Evolutionary conservation across 2,888 invertebrate species (phyloP), one percentile per base, ranked within the genome.

Genomic region (Cremastobaeus sp.): DNA sequence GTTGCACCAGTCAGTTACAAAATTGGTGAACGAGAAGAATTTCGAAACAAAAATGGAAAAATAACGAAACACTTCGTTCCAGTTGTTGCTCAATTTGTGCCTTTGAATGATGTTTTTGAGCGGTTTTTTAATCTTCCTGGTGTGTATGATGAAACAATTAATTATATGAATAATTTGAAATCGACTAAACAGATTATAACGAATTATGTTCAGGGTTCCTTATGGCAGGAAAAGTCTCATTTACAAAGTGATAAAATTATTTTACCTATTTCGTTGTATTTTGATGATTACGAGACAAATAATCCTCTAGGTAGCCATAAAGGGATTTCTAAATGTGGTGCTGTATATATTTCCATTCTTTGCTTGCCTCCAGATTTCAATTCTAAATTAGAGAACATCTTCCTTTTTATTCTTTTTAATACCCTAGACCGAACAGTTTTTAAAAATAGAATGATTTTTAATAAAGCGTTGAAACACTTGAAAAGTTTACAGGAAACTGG

Each of bases 11-110:
- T 45, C 25, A 60, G 21, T 54, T 35, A 18, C 11, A 39, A 45
- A 28, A 48, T 68, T 6, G 64, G 62, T n/a, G 64, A 76, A 57
- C 45, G 69, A 14, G 59, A 66, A 30, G 74, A 78, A 52, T 69
- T 59, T 41, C 25, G 35, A 47, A 48, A n/a, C 6, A 39, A 62
- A 15, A 20, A 45, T 8, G 30, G 30, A 3, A 17, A 5, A 34
- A 3, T 21, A 12, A 34, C 11, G 47, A 37, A 35, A 30, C 25
- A 30, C 1, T 39, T 47, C 15, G 17, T 55, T 37, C 35, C 64
- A 25, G 34, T 62, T n/a, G 28, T 34, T 14, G 47, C 39, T 25
- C 45, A 59, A 17, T 47, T 34, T 35, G 9, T 59, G 25, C 47
- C 59, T 1, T 14, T 55, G 6, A 32, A 11, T n/a, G 34, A 32